These are phyloP conservation scores for Drosophila baimaii DNA, from an alignment of 1,140 invertebrate species.

Conservation along the genomic window DNA sequence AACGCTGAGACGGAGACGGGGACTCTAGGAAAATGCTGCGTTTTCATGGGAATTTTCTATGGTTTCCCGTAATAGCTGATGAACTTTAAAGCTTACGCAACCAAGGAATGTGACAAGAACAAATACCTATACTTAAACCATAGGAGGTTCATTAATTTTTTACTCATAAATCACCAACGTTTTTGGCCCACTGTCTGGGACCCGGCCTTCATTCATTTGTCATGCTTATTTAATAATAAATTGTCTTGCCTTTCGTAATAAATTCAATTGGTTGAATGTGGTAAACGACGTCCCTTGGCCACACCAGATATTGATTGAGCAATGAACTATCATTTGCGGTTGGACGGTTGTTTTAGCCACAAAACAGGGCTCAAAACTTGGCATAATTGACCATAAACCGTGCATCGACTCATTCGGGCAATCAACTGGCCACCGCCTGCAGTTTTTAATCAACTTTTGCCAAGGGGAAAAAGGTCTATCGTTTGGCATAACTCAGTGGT, in stretches of 20 bases:
- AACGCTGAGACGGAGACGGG: constrained; percentile 6
- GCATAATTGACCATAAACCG: constrained; percentile 55
- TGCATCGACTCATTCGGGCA: constrained; percentile 21
- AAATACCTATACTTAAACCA: not conserved
- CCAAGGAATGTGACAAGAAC: not conserved
- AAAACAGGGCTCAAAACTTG: constrained; percentile 21
- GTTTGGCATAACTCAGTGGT: constrained; percentile 71
- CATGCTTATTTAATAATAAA: constrained; percentile 65
- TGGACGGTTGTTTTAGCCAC: constrained; percentile 2
- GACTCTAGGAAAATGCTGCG: not conserved
- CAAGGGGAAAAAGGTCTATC: constrained; percentile 40
- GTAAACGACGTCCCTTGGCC: constrained; percentile 36
- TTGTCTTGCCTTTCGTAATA: constrained; percentile 49
- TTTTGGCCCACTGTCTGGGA: not conserved
- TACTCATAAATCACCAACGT: not conserved
- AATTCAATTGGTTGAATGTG: constrained; percentile 63
- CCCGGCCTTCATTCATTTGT: constrained; percentile 48
- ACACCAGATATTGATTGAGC: constrained; percentile 52
- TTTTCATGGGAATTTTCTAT: not conserved
- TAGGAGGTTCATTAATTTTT: constrained; percentile 1
- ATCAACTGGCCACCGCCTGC: constrained; percentile 41
- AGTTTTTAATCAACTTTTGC: constrained; percentile 69
- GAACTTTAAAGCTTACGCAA: not conserved
- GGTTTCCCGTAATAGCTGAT: not conserved
- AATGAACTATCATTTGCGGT: constrained; percentile 57